These are phyloP conservation scores for Takifugu flavidus DNA, from an alignment of 2,113 vertebrate genomes.

Conservation along the genomic window DNA sequence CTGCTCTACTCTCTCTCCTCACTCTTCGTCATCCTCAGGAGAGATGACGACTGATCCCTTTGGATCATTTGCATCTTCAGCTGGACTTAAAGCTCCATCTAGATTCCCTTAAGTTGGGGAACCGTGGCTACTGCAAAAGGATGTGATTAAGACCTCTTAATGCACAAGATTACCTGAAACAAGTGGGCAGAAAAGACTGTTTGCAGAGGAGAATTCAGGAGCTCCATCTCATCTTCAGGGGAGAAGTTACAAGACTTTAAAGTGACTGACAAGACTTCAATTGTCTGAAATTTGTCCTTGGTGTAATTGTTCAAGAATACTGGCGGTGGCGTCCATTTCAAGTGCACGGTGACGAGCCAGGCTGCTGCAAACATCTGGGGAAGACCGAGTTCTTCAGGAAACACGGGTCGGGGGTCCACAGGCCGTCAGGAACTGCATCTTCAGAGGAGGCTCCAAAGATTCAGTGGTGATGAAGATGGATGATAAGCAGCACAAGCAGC, in stretches of 20 bases:
- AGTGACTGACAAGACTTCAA: background rate
- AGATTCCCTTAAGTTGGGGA: conserved; percentile 35
- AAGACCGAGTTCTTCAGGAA: conserved; percentile 5
- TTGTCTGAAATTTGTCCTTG: background rate
- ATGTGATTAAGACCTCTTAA: conserved; percentile 54
- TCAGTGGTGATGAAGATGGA: background rate
- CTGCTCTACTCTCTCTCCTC: conserved; percentile 65
- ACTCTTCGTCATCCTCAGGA: conserved; percentile 63
- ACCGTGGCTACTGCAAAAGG: conserved; percentile 51
- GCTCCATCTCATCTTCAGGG: background rate
- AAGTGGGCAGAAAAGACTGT: conserved; percentile 2
- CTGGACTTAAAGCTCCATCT: conserved; percentile 25
- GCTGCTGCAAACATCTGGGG: background rate
- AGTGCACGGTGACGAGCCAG: background rate
- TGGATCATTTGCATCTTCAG: conserved; percentile 60
- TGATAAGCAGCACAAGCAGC: background rate
- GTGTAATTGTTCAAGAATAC: conserved; percentile 26
- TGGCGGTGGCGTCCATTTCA: background rate
- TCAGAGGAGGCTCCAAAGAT: conserved; percentile 9
- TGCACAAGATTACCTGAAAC: conserved; percentile 1
- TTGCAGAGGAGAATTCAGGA: background rate
- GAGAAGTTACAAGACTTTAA: background rate
- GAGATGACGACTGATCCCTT: conserved; percentile 71
- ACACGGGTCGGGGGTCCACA: conserved; percentile 4
- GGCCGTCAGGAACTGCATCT: background rate